Conservation (phyloP, 2,113 vertebrate genomes). For the Chrysemys picta region DNA sequence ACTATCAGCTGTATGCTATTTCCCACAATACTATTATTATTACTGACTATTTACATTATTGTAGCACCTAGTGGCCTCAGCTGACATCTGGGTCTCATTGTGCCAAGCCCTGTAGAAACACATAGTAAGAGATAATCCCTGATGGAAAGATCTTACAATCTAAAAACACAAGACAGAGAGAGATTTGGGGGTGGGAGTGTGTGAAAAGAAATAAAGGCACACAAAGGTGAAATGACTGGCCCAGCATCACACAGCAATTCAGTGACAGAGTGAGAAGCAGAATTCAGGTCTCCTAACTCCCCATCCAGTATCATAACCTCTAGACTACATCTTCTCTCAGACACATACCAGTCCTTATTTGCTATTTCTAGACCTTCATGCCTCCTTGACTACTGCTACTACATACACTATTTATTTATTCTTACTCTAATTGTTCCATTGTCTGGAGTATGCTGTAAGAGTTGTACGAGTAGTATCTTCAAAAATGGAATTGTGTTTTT, state of each 20-base stretch:
- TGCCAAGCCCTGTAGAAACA: background rate
- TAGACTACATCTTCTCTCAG: background rate
- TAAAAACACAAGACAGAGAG: background rate
- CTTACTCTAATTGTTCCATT: background rate
- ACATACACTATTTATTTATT: background rate
- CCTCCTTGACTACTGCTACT: background rate
- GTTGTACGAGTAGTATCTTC: background rate
- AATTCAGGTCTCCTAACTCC: background rate
- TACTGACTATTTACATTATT: fast-evolving
- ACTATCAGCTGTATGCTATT: background rate
- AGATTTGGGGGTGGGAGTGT: background rate
- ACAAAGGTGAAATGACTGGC: background rate
- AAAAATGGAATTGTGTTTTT: conserved; percentile 4
- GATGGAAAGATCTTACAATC: background rate
- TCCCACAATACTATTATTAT: background rate
- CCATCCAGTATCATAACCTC: background rate
- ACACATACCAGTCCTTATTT: background rate
- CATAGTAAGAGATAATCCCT: background rate
- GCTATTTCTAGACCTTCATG: background rate
- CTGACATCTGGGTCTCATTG: background rate
- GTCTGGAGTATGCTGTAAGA: background rate
- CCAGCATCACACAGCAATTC: background rate
- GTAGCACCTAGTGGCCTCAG: fast-evolving
- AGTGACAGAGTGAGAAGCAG: background rate
- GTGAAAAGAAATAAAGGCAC: fast-evolving